Conservation (phyloP, 2,888 invertebrate species). For the Orthosia gothica region DNA sequence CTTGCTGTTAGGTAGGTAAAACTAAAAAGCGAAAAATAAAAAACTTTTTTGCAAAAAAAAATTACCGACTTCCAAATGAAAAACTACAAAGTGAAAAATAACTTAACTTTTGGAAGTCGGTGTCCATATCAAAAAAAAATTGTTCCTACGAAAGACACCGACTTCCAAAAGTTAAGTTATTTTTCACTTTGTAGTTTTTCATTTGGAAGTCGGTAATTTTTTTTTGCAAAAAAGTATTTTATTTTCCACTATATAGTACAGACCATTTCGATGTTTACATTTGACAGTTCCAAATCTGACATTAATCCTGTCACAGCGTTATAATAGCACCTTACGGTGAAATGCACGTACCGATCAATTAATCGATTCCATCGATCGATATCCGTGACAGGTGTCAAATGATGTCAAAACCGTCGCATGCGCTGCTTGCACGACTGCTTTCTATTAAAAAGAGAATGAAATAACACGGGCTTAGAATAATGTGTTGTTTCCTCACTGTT, state of each 20-base stretch:
- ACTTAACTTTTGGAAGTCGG: no score
- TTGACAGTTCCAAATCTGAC: conserved; percentile 13
- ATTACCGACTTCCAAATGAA: no score
- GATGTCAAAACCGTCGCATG: conserved; percentile 54
- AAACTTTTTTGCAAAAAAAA: no score
- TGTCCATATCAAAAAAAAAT: no score
- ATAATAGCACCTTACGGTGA: conserved; percentile 43
- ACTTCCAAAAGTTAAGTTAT: no score
- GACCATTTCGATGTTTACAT: conserved; percentile 24
- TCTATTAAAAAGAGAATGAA: conserved; percentile 33
- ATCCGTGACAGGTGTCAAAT: conserved; percentile 65
- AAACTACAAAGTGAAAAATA: no score
- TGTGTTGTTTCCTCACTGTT: conserved; percentile 28
- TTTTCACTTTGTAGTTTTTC: no score
- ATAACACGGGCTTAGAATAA: conserved; percentile 40
- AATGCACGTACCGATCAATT: conserved; percentile 52
- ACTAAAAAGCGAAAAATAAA: no score
- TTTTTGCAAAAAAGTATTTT: no score
- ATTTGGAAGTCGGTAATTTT: no score
- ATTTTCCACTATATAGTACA: background rate
- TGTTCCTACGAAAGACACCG: no score
- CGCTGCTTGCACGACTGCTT: conserved; percentile 35
- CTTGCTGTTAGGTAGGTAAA: no score
- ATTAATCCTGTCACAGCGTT: conserved; percentile 31
- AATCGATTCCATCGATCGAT: conserved; percentile 43